Base-by-base conservation (phyloP, 2,888 invertebrate species). In the Nycteola revayana region DNA sequence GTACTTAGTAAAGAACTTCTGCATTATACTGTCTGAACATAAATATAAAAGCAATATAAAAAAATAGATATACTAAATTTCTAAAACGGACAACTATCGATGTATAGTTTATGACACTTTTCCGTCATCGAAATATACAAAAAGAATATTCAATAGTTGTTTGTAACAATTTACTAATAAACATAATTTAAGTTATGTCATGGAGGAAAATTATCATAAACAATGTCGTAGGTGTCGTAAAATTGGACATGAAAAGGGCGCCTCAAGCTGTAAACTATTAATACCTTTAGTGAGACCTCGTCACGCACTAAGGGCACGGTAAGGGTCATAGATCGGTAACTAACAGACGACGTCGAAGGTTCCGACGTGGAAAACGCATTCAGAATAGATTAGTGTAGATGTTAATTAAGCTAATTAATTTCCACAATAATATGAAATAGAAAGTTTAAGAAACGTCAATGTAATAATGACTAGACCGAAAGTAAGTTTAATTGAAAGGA, bases 281-380 rank as follows among this genome's bases (percentile, higher is more conserved):
- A 61, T 54, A 29, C 65, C 58, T 60, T 61, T 53, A 44, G 26
- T 25, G 37, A 68, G 76, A 68, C 82, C 82, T 85, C 76, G 81
- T 75, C 82, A 83, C 87, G 83, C 73, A 68, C 75, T 72, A 69
- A 82, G 81, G 78, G 77, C 83, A 70, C 65, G 59, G 62, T 59
- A 60, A 78, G 80, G 76, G 75, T 75, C 80, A 75, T 70, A 79
- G 72, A 76, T 65, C 59, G 44, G 54, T 59, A 59, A 56, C 60
- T 52, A 62, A 51, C 54, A 54, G 72, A 74, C 66, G 71, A 49
- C 42, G 36, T 42, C 56, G 75, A 81, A 78, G 83, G 82, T 59
- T 60, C 53, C 34, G 38, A 49, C 45, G 57, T 66, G 65, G 64
- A 61, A 69, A 70, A 80, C 74, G 70, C 72, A 68, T 49, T 49